Percentiles rank a stretch among this genome's conserved stretches.
Evolutionary conservation across 1,140 invertebrate genomes (phyloP).

Genomic region (Zaprionus ghesquierei): DNA sequence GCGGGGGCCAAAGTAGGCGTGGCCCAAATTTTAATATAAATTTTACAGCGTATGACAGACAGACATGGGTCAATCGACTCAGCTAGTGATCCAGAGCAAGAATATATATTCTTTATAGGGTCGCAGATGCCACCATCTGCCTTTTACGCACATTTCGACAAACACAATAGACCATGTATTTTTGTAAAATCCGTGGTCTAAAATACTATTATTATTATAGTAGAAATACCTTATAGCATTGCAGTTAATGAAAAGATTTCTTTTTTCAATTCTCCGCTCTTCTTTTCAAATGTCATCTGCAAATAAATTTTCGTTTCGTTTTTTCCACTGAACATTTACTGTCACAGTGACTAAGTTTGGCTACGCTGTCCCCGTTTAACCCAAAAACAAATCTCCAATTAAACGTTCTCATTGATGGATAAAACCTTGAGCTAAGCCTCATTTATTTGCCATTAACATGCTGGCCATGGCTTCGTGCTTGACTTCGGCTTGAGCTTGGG

Average conservation of each 20-base stretch:
- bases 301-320: neutral
- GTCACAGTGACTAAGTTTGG: neutral
- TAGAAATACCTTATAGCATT: too few relatives aligned
- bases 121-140: too few relatives aligned
- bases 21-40: too few relatives aligned
- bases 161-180: too few relatives aligned
- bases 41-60: too few relatives aligned
- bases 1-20: too few relatives aligned
- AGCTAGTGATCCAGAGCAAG: too few relatives aligned
- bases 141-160: too few relatives aligned
- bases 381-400: conserved; percentile 28
- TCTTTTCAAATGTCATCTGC: neutral
- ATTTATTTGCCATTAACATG: conserved; percentile 35
- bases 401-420: conserved; percentile 14
- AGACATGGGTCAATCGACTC: too few relatives aligned
- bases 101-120: too few relatives aligned
- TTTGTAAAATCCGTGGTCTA: too few relatives aligned
- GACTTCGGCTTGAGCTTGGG: neutral
- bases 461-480: neutral
- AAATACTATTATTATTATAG: too few relatives aligned
- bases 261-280: neutral
- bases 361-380: neutral
- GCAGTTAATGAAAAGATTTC: neutral
- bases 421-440: conserved; percentile 6
- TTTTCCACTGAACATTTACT: neutral